Evolutionary conservation across 2,113 vertebrate species (phyloP).

Genomic region (Ophthalmolycus amberensis): DNA sequence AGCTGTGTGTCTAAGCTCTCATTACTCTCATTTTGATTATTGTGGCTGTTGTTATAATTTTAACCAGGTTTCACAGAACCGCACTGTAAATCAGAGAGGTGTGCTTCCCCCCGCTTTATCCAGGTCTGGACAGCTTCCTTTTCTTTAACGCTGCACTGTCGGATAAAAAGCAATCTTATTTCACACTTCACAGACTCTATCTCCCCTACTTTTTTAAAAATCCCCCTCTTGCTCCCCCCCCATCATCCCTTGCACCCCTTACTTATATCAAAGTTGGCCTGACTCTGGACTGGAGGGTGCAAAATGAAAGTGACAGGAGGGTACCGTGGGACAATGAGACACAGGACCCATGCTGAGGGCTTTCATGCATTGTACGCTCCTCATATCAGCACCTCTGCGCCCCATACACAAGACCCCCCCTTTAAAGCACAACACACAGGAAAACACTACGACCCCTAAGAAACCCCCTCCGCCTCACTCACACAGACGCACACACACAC

Average conservation of each 20-base stretch:
- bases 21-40: constrained; percentile 82
- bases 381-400: constrained; percentile 84
- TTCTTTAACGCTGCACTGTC: constrained; percentile 80
- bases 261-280: constrained; percentile 85
- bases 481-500: constrained; percentile 26
- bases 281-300: constrained; percentile 82
- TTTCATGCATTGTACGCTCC: constrained; percentile 85
- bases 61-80: constrained; percentile 79
- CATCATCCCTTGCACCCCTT: constrained; percentile 77
- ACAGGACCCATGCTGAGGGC: constrained; percentile 84
- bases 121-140: constrained; percentile 80
- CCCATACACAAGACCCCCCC: constrained; percentile 65
- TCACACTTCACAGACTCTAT: constrained; percentile 85
- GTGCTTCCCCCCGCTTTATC: constrained; percentile 61
- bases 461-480: background rate
- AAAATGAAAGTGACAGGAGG: constrained; percentile 89
- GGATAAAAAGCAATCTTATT: constrained; percentile 87
- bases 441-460: constrained; percentile 52
- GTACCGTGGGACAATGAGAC: constrained; percentile 85
- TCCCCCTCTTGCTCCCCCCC: constrained; percentile 53
- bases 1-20: constrained; percentile 69
- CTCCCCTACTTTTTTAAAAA: constrained; percentile 73
- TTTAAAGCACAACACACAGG: constrained; percentile 70
- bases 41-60: constrained; percentile 79
- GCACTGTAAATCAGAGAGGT: constrained; percentile 67